Evolutionary conservation across 2,888 invertebrate genomes (phyloP).

Genomic region (Hesperia comma): DNA sequence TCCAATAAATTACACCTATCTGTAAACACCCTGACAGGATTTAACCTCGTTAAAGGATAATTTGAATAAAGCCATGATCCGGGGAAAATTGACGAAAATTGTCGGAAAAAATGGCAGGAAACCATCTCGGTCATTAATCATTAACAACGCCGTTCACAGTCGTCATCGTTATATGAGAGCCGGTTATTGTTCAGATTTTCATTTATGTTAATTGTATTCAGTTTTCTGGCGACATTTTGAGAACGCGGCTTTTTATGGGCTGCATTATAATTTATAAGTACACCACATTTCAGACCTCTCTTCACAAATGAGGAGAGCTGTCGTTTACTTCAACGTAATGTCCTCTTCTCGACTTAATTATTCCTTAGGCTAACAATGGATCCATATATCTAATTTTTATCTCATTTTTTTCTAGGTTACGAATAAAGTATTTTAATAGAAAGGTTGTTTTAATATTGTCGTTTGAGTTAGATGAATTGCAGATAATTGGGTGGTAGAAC

Average conservation of each 20-base stretch:
- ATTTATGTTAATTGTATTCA: conserved; percentile 8
- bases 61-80: conserved; percentile 45
- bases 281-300: too few relatives aligned
- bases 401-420: too few relatives aligned
- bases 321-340: too few relatives aligned
- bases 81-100: conserved; percentile 40
- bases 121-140: conserved; percentile 44
- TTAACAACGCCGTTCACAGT: conserved; percentile 15
- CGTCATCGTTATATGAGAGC: neutral
- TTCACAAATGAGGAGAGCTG: too few relatives aligned
- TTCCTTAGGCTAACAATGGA: too few relatives aligned
- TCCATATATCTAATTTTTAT: too few relatives aligned
- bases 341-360: too few relatives aligned
- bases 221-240: neutral
- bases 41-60: conserved; percentile 38
- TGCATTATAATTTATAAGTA: too few relatives aligned
- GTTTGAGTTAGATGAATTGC: too few relatives aligned
- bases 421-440: too few relatives aligned
- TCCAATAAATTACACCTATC: conserved; percentile 1
- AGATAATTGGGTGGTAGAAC: too few relatives aligned
- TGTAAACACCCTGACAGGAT: conserved; percentile 30
- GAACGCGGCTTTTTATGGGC: neutral
- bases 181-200: conserved; percentile 9
- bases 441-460: too few relatives aligned
- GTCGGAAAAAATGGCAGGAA: conserved; percentile 38